phyloP scores from a whole-genome alignment of 2,797 vertebrate genomes.

The Artibeus lituratus region DNA sequence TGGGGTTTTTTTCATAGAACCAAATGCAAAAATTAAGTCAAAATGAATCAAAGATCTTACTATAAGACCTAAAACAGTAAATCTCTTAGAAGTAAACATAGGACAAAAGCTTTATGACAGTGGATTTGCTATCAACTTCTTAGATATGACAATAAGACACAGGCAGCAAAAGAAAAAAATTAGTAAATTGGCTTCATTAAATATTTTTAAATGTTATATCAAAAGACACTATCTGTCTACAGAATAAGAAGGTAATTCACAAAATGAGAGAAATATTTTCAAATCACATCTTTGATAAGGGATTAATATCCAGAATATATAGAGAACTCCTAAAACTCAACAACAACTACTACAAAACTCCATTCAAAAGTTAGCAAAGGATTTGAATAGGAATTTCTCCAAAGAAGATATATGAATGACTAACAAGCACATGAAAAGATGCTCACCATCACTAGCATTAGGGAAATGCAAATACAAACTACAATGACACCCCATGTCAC shows the following conservation, averaged over 20 bases:
- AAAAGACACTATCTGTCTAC: not conserved
- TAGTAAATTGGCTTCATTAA: not conserved
- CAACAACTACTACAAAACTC: not conserved
- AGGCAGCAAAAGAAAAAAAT: not conserved
- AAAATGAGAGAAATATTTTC: not conserved
- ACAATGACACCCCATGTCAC: not conserved
- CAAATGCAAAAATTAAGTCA: not conserved
- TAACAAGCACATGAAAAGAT: not conserved
- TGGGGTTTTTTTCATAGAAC: not conserved
- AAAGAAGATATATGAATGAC: not conserved
- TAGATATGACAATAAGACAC: not conserved
- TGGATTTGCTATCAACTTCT: not conserved
- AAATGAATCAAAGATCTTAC: not conserved
- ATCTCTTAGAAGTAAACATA: not conserved
- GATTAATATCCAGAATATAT: not conserved
- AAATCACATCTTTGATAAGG: not conserved
- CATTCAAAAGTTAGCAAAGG: not conserved
- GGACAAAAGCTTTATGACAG: not conserved
- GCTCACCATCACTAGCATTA: not conserved
- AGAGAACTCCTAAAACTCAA: not conserved
- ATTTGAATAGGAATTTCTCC: not conserved
- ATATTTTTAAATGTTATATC: not conserved
- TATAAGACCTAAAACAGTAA: not conserved
- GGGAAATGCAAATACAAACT: not conserved
- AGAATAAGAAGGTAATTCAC: not conserved